phyloP scores from a whole-genome alignment of 2,113 vertebrate species.

The Phalacrocorax pelagicus region DNA sequence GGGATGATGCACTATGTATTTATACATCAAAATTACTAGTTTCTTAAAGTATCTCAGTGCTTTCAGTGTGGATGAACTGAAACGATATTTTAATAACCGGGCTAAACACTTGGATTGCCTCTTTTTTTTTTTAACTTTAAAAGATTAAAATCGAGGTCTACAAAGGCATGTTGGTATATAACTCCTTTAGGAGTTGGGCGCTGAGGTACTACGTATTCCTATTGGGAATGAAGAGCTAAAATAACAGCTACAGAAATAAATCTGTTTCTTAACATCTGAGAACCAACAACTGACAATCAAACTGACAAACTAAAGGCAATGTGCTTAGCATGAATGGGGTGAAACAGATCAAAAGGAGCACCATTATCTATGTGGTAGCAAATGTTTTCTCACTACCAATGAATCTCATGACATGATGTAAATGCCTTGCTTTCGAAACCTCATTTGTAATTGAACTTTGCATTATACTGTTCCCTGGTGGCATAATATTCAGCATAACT shows the following conservation, averaged over 20 bases:
- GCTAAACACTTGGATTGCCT: background rate
- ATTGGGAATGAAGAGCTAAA: background rate
- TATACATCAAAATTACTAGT: background rate
- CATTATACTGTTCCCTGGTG: background rate
- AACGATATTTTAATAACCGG: background rate
- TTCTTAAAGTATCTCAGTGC: background rate
- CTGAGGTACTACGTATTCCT: background rate
- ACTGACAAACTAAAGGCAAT: background rate
- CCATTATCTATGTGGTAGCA: background rate
- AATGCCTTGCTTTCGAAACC: background rate
- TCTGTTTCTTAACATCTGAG: background rate
- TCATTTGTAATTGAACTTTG: background rate
- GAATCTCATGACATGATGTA: background rate
- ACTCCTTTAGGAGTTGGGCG: background rate
- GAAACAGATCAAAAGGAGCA: background rate
- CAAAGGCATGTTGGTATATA: background rate
- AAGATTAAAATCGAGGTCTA: background rate
- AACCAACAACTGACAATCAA: background rate
- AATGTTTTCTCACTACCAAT: background rate
- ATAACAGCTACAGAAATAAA: background rate
- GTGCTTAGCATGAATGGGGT: background rate
- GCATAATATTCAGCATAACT: background rate
- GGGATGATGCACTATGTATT: background rate
- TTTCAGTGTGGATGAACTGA: background rate
- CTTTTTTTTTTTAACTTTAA: background rate